Conservation (phyloP, 2,888 invertebrate species). For the Eupithecia exiguata region DNA sequence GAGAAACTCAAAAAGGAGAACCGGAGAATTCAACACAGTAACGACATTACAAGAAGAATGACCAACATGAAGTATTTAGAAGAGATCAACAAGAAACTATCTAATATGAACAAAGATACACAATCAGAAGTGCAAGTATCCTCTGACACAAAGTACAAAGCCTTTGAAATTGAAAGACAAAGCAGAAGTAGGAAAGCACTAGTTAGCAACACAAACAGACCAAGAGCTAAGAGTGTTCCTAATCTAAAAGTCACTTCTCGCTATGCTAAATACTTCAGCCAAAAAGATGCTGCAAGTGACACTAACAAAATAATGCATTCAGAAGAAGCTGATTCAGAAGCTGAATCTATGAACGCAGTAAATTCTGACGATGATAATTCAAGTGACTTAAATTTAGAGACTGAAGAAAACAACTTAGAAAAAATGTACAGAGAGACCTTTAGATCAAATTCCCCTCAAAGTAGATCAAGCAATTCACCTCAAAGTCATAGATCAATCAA, state of each 20-base stretch:
- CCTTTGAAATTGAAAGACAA: slow-evolving; percentile 74
- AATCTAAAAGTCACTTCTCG: slow-evolving; percentile 77
- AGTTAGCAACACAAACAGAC: slow-evolving; percentile 50
- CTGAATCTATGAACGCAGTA: slow-evolving; percentile 39
- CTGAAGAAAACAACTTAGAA: slow-evolving; percentile 70
- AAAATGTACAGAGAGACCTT: slow-evolving; percentile 73
- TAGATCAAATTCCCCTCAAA: slow-evolving; percentile 60
- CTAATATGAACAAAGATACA: slow-evolving; percentile 63
- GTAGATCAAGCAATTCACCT: slow-evolving; percentile 58
- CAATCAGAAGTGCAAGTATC: slow-evolving; percentile 60
- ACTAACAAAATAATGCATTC: slow-evolving; percentile 53
- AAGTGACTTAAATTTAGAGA: slow-evolving; percentile 50
- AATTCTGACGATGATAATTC: slow-evolving; percentile 51
- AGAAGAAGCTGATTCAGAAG: slow-evolving; percentile 49
- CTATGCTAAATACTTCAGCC: slow-evolving; percentile 81
- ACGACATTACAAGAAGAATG: slow-evolving; percentile 81
- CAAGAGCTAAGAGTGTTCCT: slow-evolving; percentile 79
- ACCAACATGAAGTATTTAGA: slow-evolving; percentile 90
- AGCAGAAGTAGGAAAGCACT: slow-evolving; percentile 61
- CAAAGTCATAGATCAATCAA: slow-evolving; percentile 46
- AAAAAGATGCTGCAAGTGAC: slow-evolving; percentile 72
- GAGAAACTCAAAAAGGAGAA: slow-evolving; percentile 88
- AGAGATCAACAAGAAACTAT: slow-evolving; percentile 87
- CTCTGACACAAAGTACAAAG: slow-evolving; percentile 69
- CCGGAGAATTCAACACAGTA: slow-evolving; percentile 84